Conservation (phyloP, 1,140 invertebrate species). For the Holotrichia oblita region DNA sequence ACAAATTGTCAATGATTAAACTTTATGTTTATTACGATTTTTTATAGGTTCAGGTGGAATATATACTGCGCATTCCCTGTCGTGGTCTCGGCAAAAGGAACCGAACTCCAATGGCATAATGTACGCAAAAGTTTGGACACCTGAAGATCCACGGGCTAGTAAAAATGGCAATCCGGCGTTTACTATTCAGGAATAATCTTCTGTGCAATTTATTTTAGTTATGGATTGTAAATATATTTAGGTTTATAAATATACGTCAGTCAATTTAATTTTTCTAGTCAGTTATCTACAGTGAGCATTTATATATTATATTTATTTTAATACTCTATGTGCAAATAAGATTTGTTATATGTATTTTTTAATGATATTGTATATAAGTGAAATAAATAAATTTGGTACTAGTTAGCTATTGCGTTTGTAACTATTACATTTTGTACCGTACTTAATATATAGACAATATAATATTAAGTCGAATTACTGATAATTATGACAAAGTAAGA, state of each 20-base stretch:
- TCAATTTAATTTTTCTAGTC: constrained; percentile 29
- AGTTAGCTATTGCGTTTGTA: neutral
- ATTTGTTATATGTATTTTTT: constrained; percentile 4
- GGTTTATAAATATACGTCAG: neutral
- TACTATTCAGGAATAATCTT: constrained; percentile 52
- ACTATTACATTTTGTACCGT: too few species aligned
- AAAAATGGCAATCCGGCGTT: constrained; percentile 58
- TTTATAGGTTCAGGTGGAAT: constrained; percentile 64
- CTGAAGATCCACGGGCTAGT: constrained; percentile 81
- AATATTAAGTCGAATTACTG: too few species aligned
- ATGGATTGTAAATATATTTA: constrained; percentile 13
- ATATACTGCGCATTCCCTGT: constrained; percentile 82
- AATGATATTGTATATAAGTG: constrained; percentile 24
- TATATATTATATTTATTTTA: constrained; percentile 20
- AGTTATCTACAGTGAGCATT: neutral
- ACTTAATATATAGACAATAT: neutral
- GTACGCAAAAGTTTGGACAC: constrained; percentile 92
- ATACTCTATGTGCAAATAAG: constrained; percentile 30
- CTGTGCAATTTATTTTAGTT: constrained; percentile 11
- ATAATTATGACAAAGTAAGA: too few species aligned
- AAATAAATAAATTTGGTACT: neutral
- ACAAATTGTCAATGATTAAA: neutral
- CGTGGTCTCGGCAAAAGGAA: constrained; percentile 85
- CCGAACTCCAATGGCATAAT: constrained; percentile 81
- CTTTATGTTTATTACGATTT: neutral